Evolutionary conservation across 2,888 invertebrate species (phyloP).

Genomic region (Lasioglossum morio): DNA sequence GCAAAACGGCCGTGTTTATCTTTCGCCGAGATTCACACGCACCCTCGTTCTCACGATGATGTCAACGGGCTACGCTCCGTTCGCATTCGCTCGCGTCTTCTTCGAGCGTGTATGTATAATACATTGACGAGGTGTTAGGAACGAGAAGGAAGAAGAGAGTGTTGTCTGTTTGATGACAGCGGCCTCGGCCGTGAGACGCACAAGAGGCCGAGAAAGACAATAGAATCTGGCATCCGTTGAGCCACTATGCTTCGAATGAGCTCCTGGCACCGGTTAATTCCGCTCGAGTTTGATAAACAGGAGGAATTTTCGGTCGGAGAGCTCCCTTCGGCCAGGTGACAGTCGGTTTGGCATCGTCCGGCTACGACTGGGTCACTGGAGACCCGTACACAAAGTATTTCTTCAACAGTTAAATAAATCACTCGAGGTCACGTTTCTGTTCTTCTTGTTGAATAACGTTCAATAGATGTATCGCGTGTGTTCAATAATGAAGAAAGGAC

Average conservation of each 20-base stretch:
- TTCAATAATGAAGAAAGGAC: neutral
- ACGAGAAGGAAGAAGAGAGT: constrained; percentile 32
- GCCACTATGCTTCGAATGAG: constrained; percentile 34
- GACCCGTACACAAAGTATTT: neutral
- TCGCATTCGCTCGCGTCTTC: constrained; percentile 36
- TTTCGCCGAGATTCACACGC: constrained; percentile 21
- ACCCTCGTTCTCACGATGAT: constrained; percentile 53
- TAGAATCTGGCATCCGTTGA: constrained; percentile 59
- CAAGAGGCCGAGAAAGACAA: constrained; percentile 49
- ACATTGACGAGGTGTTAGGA: constrained; percentile 60
- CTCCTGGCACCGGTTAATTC: constrained; percentile 35
- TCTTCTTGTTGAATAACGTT: neutral
- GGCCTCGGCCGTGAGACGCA: constrained; percentile 45
- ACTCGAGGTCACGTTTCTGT: too few relatives aligned
- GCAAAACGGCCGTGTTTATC: constrained; percentile 20
- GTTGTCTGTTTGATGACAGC: neutral
- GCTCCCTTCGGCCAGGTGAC: neutral
- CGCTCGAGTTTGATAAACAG: constrained; percentile 1
- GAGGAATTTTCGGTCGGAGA: constrained; percentile 20
- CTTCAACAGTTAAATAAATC: too few relatives aligned
- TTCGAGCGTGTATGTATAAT: constrained; percentile 51
- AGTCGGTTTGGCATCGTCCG: neutral
- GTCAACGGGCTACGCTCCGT: constrained; percentile 43
- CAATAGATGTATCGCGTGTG: neutral
- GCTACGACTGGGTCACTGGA: neutral